Conservation (phyloP, 2,113 vertebrate species). For the Crocuta crocuta region DNA sequence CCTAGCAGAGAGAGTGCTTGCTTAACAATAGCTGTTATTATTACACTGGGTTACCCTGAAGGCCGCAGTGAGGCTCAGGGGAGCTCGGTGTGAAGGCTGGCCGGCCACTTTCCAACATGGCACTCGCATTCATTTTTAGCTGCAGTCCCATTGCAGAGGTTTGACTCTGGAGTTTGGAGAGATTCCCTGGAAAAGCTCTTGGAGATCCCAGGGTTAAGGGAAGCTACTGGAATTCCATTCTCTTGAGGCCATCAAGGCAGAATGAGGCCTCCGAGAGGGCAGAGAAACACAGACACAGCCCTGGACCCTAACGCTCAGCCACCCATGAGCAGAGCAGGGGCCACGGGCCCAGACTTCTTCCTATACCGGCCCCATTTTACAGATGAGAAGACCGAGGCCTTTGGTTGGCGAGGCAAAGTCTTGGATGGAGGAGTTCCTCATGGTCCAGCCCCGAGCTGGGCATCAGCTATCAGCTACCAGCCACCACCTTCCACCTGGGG, state of each 20-base stretch:
- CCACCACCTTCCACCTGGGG: not conserved
- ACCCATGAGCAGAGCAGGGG: not conserved
- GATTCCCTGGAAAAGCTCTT: not conserved
- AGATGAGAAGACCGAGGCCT: not conserved
- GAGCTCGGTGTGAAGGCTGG: not conserved
- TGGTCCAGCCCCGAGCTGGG: not conserved
- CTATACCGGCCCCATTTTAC: not conserved
- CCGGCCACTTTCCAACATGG: not conserved
- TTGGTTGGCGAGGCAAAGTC: not conserved
- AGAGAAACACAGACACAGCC: not conserved
- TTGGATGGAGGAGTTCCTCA: not conserved
- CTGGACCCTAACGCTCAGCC: not conserved
- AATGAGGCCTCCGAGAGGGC: not conserved
- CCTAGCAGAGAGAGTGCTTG: not conserved
- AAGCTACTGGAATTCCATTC: not conserved
- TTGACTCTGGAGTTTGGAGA: not conserved
- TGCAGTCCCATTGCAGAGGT: not conserved
- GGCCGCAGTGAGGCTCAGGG: not conserved
- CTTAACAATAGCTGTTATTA: accelerated
- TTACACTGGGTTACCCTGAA: accelerated
- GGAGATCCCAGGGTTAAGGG: not conserved
- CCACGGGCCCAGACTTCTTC: not conserved
- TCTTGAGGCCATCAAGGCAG: not conserved
- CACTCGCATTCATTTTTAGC: not conserved
- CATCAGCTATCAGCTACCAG: not conserved